phyloP scores from a whole-genome alignment of 2,797 vertebrate genomes.

The Gadopsis marmoratus region DNA sequence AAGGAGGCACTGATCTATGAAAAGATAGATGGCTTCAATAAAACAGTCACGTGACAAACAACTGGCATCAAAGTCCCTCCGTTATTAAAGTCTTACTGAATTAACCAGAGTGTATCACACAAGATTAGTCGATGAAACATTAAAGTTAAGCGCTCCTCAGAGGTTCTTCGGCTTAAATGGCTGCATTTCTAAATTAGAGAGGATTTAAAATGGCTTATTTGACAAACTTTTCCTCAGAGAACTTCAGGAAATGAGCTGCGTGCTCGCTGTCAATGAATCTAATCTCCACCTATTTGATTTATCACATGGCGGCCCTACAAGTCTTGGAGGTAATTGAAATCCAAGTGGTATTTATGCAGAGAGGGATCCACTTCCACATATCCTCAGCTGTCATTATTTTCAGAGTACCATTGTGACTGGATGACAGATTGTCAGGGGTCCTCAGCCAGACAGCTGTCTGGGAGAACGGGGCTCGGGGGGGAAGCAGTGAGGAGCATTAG shows the following conservation, averaged over 20 bases:
- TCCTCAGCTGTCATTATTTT: conserved; percentile 82
- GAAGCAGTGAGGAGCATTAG: conserved; percentile 59
- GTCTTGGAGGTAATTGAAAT: conserved; percentile 78
- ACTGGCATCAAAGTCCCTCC: conserved; percentile 29
- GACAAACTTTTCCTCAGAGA: conserved; percentile 60
- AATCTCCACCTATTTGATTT: conserved; percentile 72
- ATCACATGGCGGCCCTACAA: conserved; percentile 53
- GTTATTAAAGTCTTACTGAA: conserved; percentile 53
- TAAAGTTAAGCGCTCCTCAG: conserved; percentile 42
- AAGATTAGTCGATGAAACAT: conserved; percentile 50
- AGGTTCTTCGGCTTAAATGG: conserved; percentile 51
- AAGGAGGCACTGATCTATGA: conserved; percentile 28
- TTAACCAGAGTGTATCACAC: conserved; percentile 47
- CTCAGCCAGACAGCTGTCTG: conserved; percentile 80
- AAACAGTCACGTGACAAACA: conserved; percentile 50
- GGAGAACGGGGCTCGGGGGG: conserved; percentile 68
- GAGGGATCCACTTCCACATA: conserved; percentile 75
- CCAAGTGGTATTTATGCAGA: conserved; percentile 76
- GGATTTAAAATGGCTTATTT: conserved; percentile 52
- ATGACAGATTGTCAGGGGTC: conserved; percentile 81
- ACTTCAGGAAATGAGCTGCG: conserved; percentile 59
- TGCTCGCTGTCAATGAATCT: conserved; percentile 61
- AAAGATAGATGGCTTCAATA: conserved; percentile 38
- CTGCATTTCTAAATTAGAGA: conserved; percentile 52
- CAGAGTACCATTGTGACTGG: conserved; percentile 75